A percentile compares a stretch with the other conserved stretches of the same genome.
These are phyloP conservation scores for Chroicocephalus ridibundus DNA, from an alignment of 2,113 vertebrate species.

Conservation along the genomic window DNA sequence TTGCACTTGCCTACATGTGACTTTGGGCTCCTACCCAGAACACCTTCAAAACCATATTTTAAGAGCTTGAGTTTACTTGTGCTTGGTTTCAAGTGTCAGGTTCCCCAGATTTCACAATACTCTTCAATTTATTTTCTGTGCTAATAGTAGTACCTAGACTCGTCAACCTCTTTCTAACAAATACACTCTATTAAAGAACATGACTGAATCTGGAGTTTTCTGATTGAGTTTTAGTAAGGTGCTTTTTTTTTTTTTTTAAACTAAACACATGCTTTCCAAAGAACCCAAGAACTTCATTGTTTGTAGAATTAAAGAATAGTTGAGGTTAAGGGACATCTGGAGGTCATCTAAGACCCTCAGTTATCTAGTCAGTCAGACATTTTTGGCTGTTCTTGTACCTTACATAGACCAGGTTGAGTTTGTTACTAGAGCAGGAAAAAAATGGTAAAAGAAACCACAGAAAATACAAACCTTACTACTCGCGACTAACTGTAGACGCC, in stretches of 20 bases:
- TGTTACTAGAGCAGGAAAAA: neutral
- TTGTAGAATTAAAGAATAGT: neutral
- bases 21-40: neutral
- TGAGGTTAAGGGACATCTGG: neutral
- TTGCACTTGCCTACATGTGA: neutral
- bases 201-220: neutral
- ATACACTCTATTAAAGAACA: accelerated
- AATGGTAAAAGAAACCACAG: neutral
- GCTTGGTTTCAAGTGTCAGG: neutral
- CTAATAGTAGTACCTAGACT: neutral
- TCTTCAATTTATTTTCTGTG: neutral
- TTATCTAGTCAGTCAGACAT: neutral
- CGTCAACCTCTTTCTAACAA: neutral
- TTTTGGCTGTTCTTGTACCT: neutral
- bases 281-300: neutral
- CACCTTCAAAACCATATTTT: neutral
- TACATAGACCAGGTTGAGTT: neutral
- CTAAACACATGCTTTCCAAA: neutral
- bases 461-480: neutral
- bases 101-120: neutral
- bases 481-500: neutral
- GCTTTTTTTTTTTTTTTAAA: neutral
- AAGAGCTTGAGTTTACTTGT: neutral
- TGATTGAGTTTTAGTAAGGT: neutral
- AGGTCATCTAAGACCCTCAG: neutral